Evolutionary conservation across 2,113 vertebrate species (phyloP).

Genomic region (Sapayoa aenigma): DNA sequence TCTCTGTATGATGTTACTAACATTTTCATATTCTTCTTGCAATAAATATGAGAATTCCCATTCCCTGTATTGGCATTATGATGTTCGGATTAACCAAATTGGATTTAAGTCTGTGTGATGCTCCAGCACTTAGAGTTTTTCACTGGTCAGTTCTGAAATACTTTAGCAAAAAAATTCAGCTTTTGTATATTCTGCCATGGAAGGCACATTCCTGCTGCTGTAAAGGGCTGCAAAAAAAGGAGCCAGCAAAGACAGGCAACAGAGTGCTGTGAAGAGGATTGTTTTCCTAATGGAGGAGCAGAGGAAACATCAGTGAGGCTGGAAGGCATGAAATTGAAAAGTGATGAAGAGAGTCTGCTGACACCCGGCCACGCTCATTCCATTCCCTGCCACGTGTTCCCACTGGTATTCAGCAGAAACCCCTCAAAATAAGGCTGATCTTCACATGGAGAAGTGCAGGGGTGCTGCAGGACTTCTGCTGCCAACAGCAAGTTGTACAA

Average conservation of each 20-base stretch:
- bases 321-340: not conserved
- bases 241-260: not conserved
- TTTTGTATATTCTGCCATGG: not conserved
- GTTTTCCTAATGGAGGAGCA: not conserved
- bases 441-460: not conserved
- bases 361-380: fast-evolving
- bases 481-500: not conserved
- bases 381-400: fast-evolving
- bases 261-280: not conserved
- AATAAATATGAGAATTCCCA: not conserved
- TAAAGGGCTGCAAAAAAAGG: not conserved
- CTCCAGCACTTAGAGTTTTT: not conserved
- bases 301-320: not conserved
- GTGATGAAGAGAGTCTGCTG: not conserved
- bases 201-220: not conserved
- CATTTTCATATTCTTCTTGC: not conserved
- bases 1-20: not conserved
- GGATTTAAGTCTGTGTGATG: not conserved
- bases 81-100: not conserved
- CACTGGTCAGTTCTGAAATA: not conserved
- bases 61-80: not conserved
- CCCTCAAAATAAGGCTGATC: fast-evolving
- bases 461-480: not conserved
- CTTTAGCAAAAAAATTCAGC: not conserved
- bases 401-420: not conserved